phyloP scores from a whole-genome alignment of 2,888 invertebrate species.

The Gari tellinella region DNA sequence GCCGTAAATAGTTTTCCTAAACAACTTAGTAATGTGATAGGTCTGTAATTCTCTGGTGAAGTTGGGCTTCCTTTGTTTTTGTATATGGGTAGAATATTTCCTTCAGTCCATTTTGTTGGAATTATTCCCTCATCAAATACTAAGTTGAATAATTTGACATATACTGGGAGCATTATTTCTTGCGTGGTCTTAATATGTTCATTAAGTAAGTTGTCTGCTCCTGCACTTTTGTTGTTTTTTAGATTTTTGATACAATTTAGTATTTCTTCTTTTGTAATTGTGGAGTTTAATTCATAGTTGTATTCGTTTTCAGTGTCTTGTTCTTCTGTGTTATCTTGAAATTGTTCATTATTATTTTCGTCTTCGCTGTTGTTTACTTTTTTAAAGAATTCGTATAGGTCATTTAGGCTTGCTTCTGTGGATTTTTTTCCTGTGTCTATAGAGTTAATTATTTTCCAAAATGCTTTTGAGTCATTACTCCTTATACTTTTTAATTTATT shows the following conservation, averaged over 20 bases:
- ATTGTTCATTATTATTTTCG: no score
- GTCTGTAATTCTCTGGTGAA: conserved; percentile 19
- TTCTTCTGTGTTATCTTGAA: no score
- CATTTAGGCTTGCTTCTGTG: no score
- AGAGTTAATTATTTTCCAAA: no score
- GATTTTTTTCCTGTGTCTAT: no score
- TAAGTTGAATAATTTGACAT: conserved; percentile 16
- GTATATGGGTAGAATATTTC: conserved; percentile 20
- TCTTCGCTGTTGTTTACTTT: no score
- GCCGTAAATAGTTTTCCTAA: conserved; percentile 31
- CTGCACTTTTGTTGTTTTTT: conserved; percentile 18
- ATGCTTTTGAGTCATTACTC: no score
- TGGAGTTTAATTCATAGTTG: not conserved
- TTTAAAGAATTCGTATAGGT: no score
- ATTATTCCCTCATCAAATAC: conserved; percentile 14
- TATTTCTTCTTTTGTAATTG: conserved; percentile 11
- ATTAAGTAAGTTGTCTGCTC: conserved; percentile 9
- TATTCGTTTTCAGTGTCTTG: no score
- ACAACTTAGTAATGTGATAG: conserved; percentile 29
- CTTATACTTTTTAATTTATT: no score
- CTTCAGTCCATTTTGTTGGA: conserved; percentile 19
- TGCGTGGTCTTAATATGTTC: conserved; percentile 21
- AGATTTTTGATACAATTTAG: not conserved
- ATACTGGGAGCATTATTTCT: conserved; percentile 4
- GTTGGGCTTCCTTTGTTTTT: conserved; percentile 22